Evolutionary conservation across 2,888 invertebrate genomes (phyloP).

Genomic region (Strigamia maritima): DNA sequence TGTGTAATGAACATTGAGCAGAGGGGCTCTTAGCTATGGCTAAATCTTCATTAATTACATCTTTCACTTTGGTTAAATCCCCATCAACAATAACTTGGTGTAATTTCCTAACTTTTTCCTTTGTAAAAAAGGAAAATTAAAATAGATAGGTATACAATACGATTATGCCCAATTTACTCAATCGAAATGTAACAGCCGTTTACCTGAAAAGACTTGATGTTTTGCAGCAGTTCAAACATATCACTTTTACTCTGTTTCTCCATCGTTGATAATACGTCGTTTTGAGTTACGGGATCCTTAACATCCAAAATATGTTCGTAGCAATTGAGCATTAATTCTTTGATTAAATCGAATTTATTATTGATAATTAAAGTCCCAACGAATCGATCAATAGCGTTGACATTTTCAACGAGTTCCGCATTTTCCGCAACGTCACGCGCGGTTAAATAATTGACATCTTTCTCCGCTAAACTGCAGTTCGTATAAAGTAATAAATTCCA

Average conservation of each 20-base stretch:
- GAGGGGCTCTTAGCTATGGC: constrained; percentile 65
- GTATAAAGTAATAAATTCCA: constrained; percentile 76
- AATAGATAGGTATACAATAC: no score
- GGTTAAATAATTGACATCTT: constrained; percentile 82
- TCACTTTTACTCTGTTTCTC: constrained; percentile 65
- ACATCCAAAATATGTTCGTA: constrained; percentile 83
- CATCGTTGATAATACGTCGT: constrained; percentile 67
- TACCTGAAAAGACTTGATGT: constrained; percentile 73
- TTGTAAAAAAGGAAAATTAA: constrained; percentile 15
- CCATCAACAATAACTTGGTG: constrained; percentile 70
- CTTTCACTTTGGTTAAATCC: constrained; percentile 59
- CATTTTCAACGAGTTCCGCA: constrained; percentile 73
- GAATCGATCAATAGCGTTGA: constrained; percentile 75
- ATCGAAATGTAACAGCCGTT: constrained; percentile 42
- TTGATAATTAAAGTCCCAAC: constrained; percentile 52
- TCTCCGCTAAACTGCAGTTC: constrained; percentile 72
- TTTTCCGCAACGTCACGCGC: constrained; percentile 80
- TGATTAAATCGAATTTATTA: constrained; percentile 65
- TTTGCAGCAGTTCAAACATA: constrained; percentile 67
- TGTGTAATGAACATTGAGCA: constrained; percentile 73
- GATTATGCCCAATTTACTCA: constrained; percentile 37
- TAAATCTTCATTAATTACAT: constrained; percentile 54
- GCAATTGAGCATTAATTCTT: constrained; percentile 71
- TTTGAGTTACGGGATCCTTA: constrained; percentile 55
- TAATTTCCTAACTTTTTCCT: constrained; percentile 74